Evolutionary conservation across 2,797 vertebrate genomes (phyloP).

Genomic region (Acrossocheilus wenchowensis): DNA sequence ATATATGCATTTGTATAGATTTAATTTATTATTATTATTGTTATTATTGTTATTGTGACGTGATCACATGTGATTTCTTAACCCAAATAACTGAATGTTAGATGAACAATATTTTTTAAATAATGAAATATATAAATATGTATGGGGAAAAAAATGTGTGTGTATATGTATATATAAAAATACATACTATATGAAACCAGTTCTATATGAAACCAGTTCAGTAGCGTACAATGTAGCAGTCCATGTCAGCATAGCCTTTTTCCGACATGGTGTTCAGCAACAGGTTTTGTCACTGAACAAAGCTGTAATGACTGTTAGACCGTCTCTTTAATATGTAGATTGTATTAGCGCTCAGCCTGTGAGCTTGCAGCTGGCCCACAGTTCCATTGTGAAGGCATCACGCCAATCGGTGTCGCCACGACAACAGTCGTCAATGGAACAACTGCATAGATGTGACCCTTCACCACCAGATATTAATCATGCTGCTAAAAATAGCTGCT

Average conservation of each 20-base stretch:
- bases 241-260: background rate
- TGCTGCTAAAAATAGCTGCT: constrained; percentile 78
- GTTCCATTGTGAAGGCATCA: constrained; percentile 72
- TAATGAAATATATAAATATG: too few species aligned
- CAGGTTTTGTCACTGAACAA: constrained; percentile 22
- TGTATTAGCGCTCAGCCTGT: constrained; percentile 46
- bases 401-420: constrained; percentile 74
- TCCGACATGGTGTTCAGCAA: background rate
- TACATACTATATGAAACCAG: background rate
- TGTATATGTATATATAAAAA: background rate
- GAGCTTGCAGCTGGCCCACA: constrained; percentile 45
- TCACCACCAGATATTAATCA: constrained; percentile 85
- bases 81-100: too few species aligned
- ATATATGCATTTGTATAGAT: too few species aligned
- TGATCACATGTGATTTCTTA: too few species aligned
- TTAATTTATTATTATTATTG: background rate
- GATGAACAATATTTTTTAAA: too few species aligned
- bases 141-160: too few species aligned
- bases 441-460: constrained; percentile 81
- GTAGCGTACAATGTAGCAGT: background rate
- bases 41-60: background rate
- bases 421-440: constrained; percentile 82
- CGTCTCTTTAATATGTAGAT: constrained; percentile 57
- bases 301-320: constrained; percentile 32
- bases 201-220: background rate